A percentile compares a stretch with the other conserved stretches of the same genome.
Conservation (phyloP, 1,140 invertebrate species). For the Drosophila pandora region DNA sequence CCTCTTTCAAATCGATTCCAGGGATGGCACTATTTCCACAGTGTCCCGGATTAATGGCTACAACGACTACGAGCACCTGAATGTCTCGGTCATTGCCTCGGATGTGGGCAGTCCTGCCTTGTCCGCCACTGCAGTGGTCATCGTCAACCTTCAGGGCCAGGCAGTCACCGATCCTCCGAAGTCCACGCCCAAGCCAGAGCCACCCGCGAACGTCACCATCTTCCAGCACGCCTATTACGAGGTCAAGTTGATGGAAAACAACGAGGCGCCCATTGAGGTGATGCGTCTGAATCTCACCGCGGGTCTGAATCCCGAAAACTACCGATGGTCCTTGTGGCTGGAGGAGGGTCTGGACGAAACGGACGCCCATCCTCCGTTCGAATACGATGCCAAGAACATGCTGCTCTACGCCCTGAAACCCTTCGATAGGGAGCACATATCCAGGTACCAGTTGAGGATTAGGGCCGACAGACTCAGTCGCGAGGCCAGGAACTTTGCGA, state of each 20-base stretch:
- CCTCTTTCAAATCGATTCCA: slow-evolving; percentile 91
- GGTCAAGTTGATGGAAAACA: slow-evolving; percentile 90
- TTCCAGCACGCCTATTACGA: slow-evolving; percentile 91
- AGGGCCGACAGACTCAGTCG: slow-evolving; percentile 85
- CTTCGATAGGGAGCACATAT: slow-evolving; percentile 88
- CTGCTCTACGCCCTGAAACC: slow-evolving; percentile 88
- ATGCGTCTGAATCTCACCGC: slow-evolving; percentile 89
- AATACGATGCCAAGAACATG: slow-evolving; percentile 89
- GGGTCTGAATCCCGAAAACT: slow-evolving; percentile 83
- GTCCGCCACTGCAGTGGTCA: slow-evolving; percentile 90
- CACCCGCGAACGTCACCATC: slow-evolving; percentile 82
- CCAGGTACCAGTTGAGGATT: slow-evolving; percentile 88
- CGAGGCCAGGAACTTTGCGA: slow-evolving; percentile 86
- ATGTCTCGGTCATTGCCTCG: slow-evolving; percentile 91
- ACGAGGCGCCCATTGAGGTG: slow-evolving; percentile 88
- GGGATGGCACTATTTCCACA: slow-evolving; percentile 91
- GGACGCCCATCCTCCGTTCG: slow-evolving; percentile 85
- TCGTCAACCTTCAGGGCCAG: slow-evolving; percentile 86
- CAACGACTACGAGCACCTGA: slow-evolving; percentile 85
- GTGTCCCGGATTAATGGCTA: slow-evolving; percentile 87
- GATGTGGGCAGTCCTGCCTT: slow-evolving; percentile 92
- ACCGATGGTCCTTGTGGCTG: slow-evolving; percentile 74
- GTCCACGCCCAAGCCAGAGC: slow-evolving; percentile 47
- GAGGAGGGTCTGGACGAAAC: slow-evolving; percentile 74
- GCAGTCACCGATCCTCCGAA: slow-evolving; percentile 86